phyloP scores from a whole-genome alignment of 2,888 invertebrate genomes.

The Ennomos quercinarius region DNA sequence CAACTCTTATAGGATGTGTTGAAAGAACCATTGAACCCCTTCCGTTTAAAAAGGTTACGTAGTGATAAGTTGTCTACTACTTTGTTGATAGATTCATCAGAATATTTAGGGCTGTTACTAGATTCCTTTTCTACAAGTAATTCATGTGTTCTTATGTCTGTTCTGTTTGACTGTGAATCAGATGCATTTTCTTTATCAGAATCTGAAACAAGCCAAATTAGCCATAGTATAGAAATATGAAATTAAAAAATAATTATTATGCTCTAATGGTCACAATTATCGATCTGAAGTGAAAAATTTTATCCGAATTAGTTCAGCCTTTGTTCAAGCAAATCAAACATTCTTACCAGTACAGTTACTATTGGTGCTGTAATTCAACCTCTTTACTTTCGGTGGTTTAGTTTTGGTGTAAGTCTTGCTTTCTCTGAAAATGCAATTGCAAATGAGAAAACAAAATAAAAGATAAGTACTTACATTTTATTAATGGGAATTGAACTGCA shows the following conservation, averaged over 20 bases:
- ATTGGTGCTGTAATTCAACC: slow-evolving; percentile 53
- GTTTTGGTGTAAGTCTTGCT: slow-evolving; percentile 53
- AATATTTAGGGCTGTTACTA: slow-evolving; percentile 41
- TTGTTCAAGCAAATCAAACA: background rate
- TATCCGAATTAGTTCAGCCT: too few relatives aligned
- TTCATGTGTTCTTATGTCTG: slow-evolving; percentile 64
- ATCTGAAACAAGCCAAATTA: slow-evolving; percentile 52
- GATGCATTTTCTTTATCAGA: slow-evolving; percentile 71
- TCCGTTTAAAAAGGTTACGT: slow-evolving; percentile 52
- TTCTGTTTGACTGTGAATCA: slow-evolving; percentile 47
- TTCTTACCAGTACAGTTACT: slow-evolving; percentile 51
- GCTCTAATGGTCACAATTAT: too few relatives aligned
- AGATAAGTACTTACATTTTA: too few relatives aligned
- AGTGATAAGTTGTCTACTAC: slow-evolving; percentile 62
- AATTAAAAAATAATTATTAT: too few relatives aligned
- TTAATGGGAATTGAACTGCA: too few relatives aligned
- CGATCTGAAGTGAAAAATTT: too few relatives aligned
- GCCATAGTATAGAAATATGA: too few relatives aligned
- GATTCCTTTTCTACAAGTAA: slow-evolving; percentile 64
- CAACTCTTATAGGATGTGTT: slow-evolving; percentile 43
- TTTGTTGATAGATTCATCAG: slow-evolving; percentile 69
- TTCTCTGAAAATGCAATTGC: slow-evolving; percentile 48
- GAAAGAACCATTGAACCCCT: slow-evolving; percentile 43
- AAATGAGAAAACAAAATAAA: too few relatives aligned
- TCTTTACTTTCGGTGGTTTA: slow-evolving; percentile 51